phyloP scores from a whole-genome alignment of 1,140 invertebrate genomes.

The Drosophila pruinosa region DNA sequence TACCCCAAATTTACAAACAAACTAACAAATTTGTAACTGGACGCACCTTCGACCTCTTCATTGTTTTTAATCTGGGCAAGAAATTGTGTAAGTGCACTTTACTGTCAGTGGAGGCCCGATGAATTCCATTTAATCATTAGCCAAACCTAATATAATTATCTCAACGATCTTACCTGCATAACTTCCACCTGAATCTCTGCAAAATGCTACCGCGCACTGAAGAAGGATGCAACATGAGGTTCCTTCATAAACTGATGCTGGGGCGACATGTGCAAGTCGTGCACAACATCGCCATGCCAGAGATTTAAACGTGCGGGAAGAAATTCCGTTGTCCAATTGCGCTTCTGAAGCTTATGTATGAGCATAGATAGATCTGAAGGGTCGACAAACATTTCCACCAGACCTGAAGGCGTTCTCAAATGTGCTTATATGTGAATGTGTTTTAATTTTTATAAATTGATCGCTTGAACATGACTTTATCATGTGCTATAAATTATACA shows the following conservation, averaged over 20 bases:
- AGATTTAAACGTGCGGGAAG: conserved; percentile 68
- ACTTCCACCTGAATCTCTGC: conserved; percentile 62
- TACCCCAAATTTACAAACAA: no score
- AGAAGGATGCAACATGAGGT: conserved; percentile 63
- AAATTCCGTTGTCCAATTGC: conserved; percentile 74
- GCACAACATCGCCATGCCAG: conserved; percentile 59
- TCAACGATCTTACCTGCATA: conserved; percentile 72
- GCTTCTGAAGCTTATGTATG: conserved; percentile 84
- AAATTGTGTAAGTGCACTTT: conserved; percentile 72
- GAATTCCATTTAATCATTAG: conserved; percentile 72
- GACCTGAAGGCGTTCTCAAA: no score
- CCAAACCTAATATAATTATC: conserved; percentile 51
- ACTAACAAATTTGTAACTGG: conserved; percentile 48
- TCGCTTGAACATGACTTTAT: no score
- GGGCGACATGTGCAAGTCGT: conserved; percentile 67
- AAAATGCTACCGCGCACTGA: conserved; percentile 55
- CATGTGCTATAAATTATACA: no score
- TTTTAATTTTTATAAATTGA: no score
- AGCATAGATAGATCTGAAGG: no score
- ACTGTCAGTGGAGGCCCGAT: conserved; percentile 67
- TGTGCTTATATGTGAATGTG: no score
- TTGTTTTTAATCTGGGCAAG: conserved; percentile 67
- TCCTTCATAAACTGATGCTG: conserved; percentile 52
- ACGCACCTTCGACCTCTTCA: conserved; percentile 60
- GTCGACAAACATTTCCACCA: no score